Percentiles rank a stretch among this genome's conserved stretches.
phyloP scores from a whole-genome alignment of 2,888 invertebrate species.

The Machimus atricapillus region DNA sequence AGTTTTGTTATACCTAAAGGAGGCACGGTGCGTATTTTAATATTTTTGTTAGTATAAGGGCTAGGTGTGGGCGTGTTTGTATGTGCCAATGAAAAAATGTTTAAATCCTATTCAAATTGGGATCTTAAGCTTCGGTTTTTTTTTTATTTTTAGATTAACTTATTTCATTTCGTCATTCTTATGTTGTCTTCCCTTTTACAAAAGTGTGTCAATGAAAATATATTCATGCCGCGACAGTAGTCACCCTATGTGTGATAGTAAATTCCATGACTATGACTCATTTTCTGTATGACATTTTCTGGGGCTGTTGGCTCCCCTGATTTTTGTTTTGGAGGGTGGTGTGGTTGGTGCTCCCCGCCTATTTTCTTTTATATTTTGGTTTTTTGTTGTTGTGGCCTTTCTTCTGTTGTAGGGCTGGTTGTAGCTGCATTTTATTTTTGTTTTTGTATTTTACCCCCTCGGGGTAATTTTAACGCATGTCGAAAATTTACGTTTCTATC shows the following conservation, averaged over 20 bases:
- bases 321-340: too few species aligned
- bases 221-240: neutral
- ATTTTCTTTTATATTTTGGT: too few species aligned
- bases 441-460: neutral
- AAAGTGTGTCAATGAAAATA: neutral
- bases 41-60: too few species aligned
- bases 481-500: neutral
- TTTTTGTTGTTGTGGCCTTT: too few species aligned
- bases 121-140: neutral
- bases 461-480: neutral
- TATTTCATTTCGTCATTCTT: neutral
- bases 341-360: too few species aligned
- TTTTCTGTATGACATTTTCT: neutral
- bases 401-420: neutral
- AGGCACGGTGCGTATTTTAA: too few species aligned
- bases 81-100: too few species aligned
- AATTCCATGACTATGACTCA: neutral
- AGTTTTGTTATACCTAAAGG: too few species aligned
- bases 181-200: neutral
- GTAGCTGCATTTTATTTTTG: neutral
- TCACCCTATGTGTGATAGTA: neutral
- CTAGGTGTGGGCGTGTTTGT: too few species aligned
- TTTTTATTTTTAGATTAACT: too few species aligned
- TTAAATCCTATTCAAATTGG: neutral
- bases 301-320: neutral